Evolutionary conservation across 2,888 invertebrate genomes (phyloP), one percentile per base, ranked within the genome.

Genomic region (Unio delphinus): DNA sequence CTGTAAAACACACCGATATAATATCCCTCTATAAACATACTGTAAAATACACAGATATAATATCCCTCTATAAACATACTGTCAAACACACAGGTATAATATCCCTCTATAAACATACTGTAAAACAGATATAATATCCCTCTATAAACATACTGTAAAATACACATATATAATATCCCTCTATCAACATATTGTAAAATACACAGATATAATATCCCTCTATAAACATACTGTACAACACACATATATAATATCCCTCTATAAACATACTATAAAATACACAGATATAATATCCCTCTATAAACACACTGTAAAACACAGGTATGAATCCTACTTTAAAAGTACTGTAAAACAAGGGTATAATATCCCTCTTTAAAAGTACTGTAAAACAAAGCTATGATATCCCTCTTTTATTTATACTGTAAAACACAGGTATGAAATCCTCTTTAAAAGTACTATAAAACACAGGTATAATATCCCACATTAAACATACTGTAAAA

Each of bases 231-330:
- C 83, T 83, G 69, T 17, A 63, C 55, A 55, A 68, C 17, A 17
- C 17, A 64, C 23, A 23, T 23, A 23, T 23, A 23, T 23, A 6
- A 30, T 30, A 30, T 30, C 30, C 30, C 30, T 7, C 30, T 30
- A 7, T 45, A 54, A 20, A 20, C 20, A 54, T 20, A 63, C 30
- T 20, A 54, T 23, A 63, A 45, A 18, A 23, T 23, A 45, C 15
- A 45, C 11, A 45, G 20, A 6, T 56, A 56, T 64, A 6, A 55
- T 28, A 30, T n/a, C 7, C 20, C 20, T 1, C 58, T 23, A 7
- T n/a, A 20, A n/a, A 58, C 7, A 11, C 17, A 20, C 83, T 83
- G 69, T 17, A 63, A 58, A 55, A 68, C 17, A 17, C 17, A 64
- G n/a, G 7, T 0, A 15, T 23, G 15, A 18, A 30, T 30, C 15